phyloP scores from a whole-genome alignment of 2,888 invertebrate species.

The Nomada ferruginata region DNA sequence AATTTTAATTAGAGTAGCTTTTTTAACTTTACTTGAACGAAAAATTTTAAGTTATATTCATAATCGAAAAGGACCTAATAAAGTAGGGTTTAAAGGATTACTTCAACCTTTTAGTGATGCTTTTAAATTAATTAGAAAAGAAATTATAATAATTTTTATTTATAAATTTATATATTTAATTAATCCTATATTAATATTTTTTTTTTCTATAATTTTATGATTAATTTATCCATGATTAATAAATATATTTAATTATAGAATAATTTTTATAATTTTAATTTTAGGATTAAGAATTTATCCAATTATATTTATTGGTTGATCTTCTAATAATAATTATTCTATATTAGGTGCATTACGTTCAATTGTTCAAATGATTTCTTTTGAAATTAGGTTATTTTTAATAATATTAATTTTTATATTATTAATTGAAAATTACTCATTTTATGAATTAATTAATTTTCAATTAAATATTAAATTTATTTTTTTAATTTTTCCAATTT shows the following conservation, averaged over 20 bases:
- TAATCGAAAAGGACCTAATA: conserved; percentile 91
- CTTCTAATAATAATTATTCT: conserved; percentile 90
- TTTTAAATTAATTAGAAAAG: conserved; percentile 90
- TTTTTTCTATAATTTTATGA: conserved; percentile 87
- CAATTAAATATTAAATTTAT: conserved; percentile 81
- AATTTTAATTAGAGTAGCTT: conserved; percentile 87
- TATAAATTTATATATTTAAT: conserved; percentile 87
- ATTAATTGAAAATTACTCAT: conserved; percentile 84
- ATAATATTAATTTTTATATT: conserved; percentile 83
- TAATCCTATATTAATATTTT: conserved; percentile 86
- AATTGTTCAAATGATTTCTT: conserved; percentile 91
- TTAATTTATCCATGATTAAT: conserved; percentile 86
- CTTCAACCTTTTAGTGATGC: conserved; percentile 90
- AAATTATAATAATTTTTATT: conserved; percentile 87
- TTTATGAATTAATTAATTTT: conserved; percentile 11
- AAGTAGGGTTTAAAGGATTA: conserved; percentile 87
- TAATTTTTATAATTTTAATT: conserved; percentile 88
- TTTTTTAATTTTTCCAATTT: conserved; percentile 84
- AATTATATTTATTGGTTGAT: conserved; percentile 88
- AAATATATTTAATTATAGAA: conserved; percentile 85
- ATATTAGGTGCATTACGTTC: conserved; percentile 89
- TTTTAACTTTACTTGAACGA: conserved; percentile 90
- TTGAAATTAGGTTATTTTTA: conserved; percentile 89
- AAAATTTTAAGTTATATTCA: conserved; percentile 90
- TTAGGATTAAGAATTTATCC: conserved; percentile 88